Conservation (phyloP, 2,797 vertebrate species). For the Eurystomus glaucurus region DNA sequence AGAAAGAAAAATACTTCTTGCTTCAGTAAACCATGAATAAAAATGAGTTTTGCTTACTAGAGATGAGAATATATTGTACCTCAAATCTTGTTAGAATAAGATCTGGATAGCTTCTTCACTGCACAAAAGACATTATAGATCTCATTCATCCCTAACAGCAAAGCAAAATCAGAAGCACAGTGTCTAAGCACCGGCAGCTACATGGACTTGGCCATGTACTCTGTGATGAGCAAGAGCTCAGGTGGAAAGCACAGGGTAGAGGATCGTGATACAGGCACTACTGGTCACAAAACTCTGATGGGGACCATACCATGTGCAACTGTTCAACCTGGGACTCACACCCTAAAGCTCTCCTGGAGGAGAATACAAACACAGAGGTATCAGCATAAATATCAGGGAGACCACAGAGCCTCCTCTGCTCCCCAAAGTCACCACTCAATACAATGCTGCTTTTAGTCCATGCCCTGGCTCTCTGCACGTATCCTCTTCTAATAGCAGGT, state of each 20-base stretch:
- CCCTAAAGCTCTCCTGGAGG: neutral
- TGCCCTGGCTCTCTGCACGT: rapidly evolving
- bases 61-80: neutral
- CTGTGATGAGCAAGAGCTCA: neutral
- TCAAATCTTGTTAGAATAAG: neutral
- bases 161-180: neutral
- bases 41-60: neutral
- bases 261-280: neutral
- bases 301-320: rapidly evolving
- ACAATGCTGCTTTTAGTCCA: rapidly evolving
- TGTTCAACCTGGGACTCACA: rapidly evolving
- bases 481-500: neutral
- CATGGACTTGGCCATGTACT: neutral
- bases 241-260: neutral
- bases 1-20: neutral
- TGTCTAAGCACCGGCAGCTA: neutral
- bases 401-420: neutral
- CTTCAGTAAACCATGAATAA: neutral
- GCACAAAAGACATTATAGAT: neutral
- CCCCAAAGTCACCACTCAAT: rapidly evolving
- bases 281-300: neutral
- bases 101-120: neutral
- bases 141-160: neutral
- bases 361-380: rapidly evolving
- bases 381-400: neutral